Percentiles rank a stretch among this genome's conserved stretches.
Conservation (phyloP, 1,140 invertebrate genomes). For the Eciton burchellii region DNA sequence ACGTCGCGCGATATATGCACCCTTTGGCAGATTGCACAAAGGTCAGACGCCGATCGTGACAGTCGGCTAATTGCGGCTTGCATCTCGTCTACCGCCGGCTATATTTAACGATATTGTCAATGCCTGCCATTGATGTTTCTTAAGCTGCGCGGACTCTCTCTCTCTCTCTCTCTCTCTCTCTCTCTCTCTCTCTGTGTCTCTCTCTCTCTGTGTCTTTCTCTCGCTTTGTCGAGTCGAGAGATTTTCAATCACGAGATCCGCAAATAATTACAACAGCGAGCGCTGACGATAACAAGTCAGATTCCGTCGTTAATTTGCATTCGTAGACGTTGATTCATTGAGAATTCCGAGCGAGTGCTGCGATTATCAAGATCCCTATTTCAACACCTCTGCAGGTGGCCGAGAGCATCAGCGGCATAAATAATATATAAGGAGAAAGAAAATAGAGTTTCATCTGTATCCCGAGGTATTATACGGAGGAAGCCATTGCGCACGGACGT, state of each 20-base stretch:
- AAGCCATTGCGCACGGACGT: slow-evolving; percentile 48
- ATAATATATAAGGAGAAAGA: slow-evolving; percentile 28
- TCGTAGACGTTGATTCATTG: background rate
- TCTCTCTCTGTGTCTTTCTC: no score
- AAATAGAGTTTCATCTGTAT: slow-evolving; percentile 26
- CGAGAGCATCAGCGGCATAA: background rate
- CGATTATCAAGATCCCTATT: slow-evolving; percentile 23
- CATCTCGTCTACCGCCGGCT: slow-evolving; percentile 43
- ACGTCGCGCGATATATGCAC: slow-evolving; percentile 23
- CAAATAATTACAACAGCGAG: background rate
- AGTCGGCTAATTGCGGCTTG: slow-evolving; percentile 45
- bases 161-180: no score
- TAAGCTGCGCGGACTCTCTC: background rate
- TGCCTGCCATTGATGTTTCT: slow-evolving; percentile 46
- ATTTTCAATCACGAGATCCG: background rate
- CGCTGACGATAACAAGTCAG: background rate
- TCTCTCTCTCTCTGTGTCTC: no score
- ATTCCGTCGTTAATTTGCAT: background rate
- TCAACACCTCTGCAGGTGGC: background rate
- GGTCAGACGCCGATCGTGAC: slow-evolving; percentile 61
- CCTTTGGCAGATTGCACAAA: slow-evolving; percentile 66
- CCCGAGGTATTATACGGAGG: slow-evolving; percentile 58
- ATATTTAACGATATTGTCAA: slow-evolving; percentile 59
- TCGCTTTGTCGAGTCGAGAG: background rate
- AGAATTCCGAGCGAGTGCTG: background rate